phyloP scores from a whole-genome alignment of 2,888 invertebrate species.

The Rugalucina vietnamica region DNA sequence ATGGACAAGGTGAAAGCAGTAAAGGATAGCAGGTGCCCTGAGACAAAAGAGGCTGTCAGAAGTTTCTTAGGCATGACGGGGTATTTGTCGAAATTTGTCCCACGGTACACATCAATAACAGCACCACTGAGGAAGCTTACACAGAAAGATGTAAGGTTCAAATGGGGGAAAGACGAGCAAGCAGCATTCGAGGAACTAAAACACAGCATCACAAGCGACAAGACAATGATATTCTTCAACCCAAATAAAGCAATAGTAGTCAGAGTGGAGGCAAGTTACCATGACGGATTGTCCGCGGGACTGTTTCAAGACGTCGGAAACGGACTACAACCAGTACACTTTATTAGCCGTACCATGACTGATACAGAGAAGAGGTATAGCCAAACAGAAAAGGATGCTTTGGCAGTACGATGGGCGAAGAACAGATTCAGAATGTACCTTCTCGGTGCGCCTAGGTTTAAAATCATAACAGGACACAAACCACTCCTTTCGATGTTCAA shows the following conservation, averaged over 20 bases:
- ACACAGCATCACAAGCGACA: slow-evolving; percentile 18
- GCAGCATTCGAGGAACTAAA: slow-evolving; percentile 27
- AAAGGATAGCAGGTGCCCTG: slow-evolving; percentile 19
- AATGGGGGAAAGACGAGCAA: slow-evolving; percentile 24
- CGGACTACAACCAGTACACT: slow-evolving; percentile 42
- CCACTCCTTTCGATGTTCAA: slow-evolving; percentile 39
- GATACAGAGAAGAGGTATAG: too few species aligned
- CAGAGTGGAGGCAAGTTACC: too few species aligned
- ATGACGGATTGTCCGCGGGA: slow-evolving; percentile 16
- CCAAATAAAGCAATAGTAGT: slow-evolving; percentile 28
- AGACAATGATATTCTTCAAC: slow-evolving; percentile 26
- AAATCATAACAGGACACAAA: slow-evolving; percentile 40
- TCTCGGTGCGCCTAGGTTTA: slow-evolving; percentile 49
- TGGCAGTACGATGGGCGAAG: slow-evolving; percentile 36
- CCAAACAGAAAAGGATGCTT: slow-evolving; percentile 31
- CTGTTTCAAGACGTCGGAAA: slow-evolving; percentile 24
- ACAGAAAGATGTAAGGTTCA: slow-evolving; percentile 12
- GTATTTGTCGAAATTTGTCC: slow-evolving; percentile 35
- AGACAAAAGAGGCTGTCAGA: slow-evolving; percentile 19
- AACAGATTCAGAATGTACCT: slow-evolving; percentile 40
- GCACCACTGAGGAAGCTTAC: slow-evolving; percentile 24
- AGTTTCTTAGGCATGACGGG: slow-evolving; percentile 35
- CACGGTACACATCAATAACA: slow-evolving; percentile 9
- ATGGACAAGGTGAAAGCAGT: slow-evolving; percentile 30
- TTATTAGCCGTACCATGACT: slow-evolving; percentile 36